Percentiles rank a stretch among this genome's conserved stretches.
Evolutionary conservation across 30 jellyfish, hydroid and myxozoan species (phyloP).

Genomic region (Phacellophora camtschatica): DNA sequence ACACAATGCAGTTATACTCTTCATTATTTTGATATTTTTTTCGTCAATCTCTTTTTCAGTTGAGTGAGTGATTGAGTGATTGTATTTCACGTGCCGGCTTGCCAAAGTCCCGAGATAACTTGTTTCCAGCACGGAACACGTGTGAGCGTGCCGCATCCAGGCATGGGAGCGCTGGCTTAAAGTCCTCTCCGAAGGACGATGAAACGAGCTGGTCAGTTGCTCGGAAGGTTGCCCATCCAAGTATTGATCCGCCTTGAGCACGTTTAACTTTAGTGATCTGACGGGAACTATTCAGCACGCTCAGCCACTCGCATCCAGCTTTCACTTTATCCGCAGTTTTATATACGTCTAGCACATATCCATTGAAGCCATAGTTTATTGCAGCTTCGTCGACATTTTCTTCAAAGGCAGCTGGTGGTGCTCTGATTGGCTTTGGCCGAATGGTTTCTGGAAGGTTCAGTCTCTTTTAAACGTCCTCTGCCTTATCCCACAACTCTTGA

Average conservation of each 20-base stretch:
- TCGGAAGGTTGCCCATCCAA: too few relatives aligned
- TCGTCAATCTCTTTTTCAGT: too few relatives aligned
- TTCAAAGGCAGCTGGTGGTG: background rate
- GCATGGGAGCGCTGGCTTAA: too few relatives aligned
- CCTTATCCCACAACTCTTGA: conserved; percentile 13
- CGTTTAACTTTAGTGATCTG: too few relatives aligned
- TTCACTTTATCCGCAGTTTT: conserved; percentile 6
- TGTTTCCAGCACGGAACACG: too few relatives aligned
- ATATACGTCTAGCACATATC: conserved; percentile 12
- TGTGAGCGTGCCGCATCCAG: too few relatives aligned
- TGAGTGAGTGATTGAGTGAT: too few relatives aligned
- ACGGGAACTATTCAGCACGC: background rate
- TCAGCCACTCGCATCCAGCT: conserved; percentile 14
- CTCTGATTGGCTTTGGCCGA: background rate
- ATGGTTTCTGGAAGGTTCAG: conserved; percentile 3
- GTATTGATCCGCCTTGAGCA: too few relatives aligned
- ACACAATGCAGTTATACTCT: conserved; percentile 39
- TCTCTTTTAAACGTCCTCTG: conserved; percentile 17
- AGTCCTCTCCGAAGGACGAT: too few relatives aligned
- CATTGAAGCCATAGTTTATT: background rate
- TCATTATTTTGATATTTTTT: conserved; percentile 11
- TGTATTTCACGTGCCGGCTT: too few relatives aligned
- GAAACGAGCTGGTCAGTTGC: too few relatives aligned
- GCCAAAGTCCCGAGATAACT: too few relatives aligned
- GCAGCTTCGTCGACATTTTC: background rate